Conservation (phyloP, 2,113 vertebrate genomes). For the Nycticorax nycticorax region DNA sequence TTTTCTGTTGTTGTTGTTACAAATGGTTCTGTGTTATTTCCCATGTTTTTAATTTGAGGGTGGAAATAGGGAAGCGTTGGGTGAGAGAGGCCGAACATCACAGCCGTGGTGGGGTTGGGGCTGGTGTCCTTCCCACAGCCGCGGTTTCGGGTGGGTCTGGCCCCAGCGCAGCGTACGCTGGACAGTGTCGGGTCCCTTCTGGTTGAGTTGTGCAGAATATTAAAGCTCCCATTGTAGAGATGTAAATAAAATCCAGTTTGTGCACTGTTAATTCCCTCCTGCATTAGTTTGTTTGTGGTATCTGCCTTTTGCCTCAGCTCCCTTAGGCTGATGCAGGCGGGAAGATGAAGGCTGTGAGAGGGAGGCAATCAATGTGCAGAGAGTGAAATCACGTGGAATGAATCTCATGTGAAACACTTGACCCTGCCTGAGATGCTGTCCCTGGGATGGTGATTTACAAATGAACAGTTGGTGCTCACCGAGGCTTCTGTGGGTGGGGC, state of each 20-base stretch:
- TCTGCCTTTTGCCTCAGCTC: not conserved
- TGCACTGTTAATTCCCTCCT: not conserved
- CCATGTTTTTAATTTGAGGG: accelerated
- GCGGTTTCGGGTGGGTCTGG: not conserved
- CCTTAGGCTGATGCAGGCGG: not conserved
- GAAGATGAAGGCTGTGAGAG: not conserved
- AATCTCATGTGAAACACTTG: not conserved
- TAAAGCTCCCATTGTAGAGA: not conserved
- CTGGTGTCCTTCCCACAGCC: accelerated
- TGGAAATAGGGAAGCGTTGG: not conserved
- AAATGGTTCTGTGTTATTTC: accelerated
- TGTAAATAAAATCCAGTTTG: not conserved
- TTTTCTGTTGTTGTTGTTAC: not conserved
- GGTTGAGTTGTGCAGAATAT: not conserved
- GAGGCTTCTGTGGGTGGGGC: not conserved
- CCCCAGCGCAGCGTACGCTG: accelerated
- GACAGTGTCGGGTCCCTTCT: accelerated
- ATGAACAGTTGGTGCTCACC: not conserved
- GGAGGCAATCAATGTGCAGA: accelerated
- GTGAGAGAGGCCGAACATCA: accelerated
- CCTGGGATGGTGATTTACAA: not conserved
- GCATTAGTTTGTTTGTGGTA: accelerated
- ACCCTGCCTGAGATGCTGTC: not conserved
- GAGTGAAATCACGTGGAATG: not conserved
- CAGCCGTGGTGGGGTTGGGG: accelerated